Evolutionary conservation across 2,888 invertebrate genomes (phyloP).

Genomic region (Eustalomyia histrio): DNA sequence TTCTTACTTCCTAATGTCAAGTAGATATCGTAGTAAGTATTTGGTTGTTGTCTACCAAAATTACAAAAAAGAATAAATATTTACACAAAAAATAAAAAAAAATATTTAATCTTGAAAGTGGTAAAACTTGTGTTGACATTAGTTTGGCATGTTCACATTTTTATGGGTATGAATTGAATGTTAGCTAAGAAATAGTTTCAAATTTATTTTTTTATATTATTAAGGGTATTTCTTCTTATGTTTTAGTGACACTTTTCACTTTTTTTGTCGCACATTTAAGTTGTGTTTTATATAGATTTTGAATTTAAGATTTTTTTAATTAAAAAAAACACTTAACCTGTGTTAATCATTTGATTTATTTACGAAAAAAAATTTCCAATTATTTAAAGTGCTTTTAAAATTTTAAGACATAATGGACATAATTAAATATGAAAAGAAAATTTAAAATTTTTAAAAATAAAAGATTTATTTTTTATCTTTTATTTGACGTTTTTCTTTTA

Average conservation of each 20-base stretch:
- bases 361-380: too few species aligned
- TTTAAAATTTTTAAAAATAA: too few species aligned
- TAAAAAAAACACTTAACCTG: too few species aligned
- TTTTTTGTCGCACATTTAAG: too few species aligned
- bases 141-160: slow-evolving; percentile 39
- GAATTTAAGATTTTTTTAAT: too few species aligned
- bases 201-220: slow-evolving; percentile 34
- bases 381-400: too few species aligned
- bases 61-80: neutral
- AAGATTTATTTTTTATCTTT: too few species aligned
- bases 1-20: neutral
- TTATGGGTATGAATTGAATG: slow-evolving; percentile 15
- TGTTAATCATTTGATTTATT: too few species aligned
- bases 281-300: too few species aligned
- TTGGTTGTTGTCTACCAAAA: neutral
- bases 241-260: slow-evolving; percentile 40
- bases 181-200: slow-evolving; percentile 15
- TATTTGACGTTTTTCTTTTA: too few species aligned
- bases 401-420: too few species aligned
- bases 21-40: neutral
- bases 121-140: slow-evolving; percentile 52
- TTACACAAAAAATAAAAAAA: neutral
- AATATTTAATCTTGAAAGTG: slow-evolving; percentile 54
- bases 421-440: too few species aligned
- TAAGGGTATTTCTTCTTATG: slow-evolving; percentile 3